Base-by-base conservation (phyloP, 2,797 vertebrate species). In the Pelochelys cantorii region DNA sequence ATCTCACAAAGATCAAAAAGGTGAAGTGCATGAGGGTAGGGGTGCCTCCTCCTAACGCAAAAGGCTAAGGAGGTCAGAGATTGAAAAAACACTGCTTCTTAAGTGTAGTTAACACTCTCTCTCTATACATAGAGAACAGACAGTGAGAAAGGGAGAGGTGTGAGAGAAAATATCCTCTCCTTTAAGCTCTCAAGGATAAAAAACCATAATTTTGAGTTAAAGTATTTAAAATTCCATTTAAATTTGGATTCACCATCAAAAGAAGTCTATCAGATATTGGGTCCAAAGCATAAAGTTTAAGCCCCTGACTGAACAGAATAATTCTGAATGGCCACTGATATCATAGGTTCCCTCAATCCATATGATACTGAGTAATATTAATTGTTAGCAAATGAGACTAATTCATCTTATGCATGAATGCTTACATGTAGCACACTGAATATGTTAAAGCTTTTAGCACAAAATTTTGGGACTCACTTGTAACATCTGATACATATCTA, bases 401-500 rank as follows among this genome's bases (percentile, higher is more conserved):
- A 42, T 65, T 7, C 11, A 48, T 14, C 68, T 13, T 20, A 71
- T 71, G n/a, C 68, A 37, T 71, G 20, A 37, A 54, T 62, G 2
- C 14, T 34, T 15, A 75, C 0, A 25, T 65, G 7, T 4, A 77
- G 4, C 79, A 80, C 37, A 80, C 79, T 80, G 54, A 34, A 25
- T 37, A 80, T 80, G 34, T 37, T 81, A 81, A 29, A 0, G 0
- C 37, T 42, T 74, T 83, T 37, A 4, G 0, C 68, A 71, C 34
- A 74, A 83, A 54, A 27, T 77, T 91, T 60, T 37, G 12, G 52
- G 92, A 87, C 80, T 4, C n/a, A 1, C 57, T 94, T 89, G 85
- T 52, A 83, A 8, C 12, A 90, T 48, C 23, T 29, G 83, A 20
- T 2, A 27, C 6, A n/a, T 31, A 65, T n/a, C 31, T 65, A n/a